phyloP scores from a whole-genome alignment of 2,113 vertebrate species.

The Nycticebus coucang region DNA sequence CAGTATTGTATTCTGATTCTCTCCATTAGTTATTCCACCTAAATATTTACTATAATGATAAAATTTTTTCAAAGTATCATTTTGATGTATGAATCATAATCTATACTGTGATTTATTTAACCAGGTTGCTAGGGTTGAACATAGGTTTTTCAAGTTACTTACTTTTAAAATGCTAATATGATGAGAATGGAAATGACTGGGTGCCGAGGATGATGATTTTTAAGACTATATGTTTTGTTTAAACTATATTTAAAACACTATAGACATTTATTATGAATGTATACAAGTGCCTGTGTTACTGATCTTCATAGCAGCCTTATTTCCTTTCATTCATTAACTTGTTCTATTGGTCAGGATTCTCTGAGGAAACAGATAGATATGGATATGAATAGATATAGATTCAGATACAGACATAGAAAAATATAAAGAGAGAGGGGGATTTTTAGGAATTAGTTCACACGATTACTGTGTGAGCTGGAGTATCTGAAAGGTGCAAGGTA shows the following conservation, averaged over 20 bases:
- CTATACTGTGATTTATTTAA: slow-evolving; percentile 19
- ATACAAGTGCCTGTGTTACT: neutral
- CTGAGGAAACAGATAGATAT: neutral
- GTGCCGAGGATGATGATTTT: neutral
- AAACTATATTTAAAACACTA: neutral
- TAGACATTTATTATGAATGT: neutral
- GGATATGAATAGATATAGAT: neutral
- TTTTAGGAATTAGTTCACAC: neutral
- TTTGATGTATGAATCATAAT: neutral
- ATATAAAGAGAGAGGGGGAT: neutral
- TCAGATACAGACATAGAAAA: neutral
- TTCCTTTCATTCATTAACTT: slow-evolving; percentile 11
- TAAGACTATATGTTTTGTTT: neutral
- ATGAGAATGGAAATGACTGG: neutral
- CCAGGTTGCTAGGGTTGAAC: neutral
- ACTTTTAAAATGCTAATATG: neutral
- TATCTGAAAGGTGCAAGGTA: neutral
- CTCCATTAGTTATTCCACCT: neutral
- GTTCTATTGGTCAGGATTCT: neutral
- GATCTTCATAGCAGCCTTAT: neutral
- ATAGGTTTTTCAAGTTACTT: neutral
- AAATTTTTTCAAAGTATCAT: neutral
- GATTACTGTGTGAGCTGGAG: neutral
- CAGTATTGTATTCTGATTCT: neutral
- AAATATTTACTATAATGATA: neutral